Percentiles rank a stretch among this genome's conserved stretches.
These are phyloP conservation scores for Diglossa cyanea DNA, from an alignment of 2,797 vertebrate genomes.

Conservation along the genomic window DNA sequence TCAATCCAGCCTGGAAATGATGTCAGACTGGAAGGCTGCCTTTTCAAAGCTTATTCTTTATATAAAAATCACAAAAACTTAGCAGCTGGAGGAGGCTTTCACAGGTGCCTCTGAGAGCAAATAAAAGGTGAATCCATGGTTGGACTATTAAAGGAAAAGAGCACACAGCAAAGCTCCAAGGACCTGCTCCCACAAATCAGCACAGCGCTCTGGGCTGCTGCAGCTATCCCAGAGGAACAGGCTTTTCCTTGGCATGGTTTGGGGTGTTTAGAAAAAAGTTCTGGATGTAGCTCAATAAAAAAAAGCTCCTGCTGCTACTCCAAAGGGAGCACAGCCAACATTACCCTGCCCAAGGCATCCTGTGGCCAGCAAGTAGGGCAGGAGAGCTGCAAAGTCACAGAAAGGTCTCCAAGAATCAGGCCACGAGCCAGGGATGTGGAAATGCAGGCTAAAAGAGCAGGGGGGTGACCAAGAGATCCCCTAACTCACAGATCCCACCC, in stretches of 20 bases:
- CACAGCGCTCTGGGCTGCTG: background rate
- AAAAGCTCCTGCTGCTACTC: background rate
- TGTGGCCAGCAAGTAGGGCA: background rate
- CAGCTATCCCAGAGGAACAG: background rate
- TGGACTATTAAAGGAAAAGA: background rate
- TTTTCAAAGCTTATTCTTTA: background rate
- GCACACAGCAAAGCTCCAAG: background rate
- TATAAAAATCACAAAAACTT: background rate
- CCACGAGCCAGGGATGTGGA: background rate
- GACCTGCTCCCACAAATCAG: background rate
- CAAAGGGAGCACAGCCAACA: background rate
- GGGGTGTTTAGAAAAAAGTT: background rate
- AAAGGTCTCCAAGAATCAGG: background rate
- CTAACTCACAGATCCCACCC: background rate
- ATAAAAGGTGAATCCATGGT: background rate
- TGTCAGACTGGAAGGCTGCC: background rate
- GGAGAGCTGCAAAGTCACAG: background rate
- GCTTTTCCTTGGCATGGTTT: background rate
- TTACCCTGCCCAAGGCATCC: background rate
- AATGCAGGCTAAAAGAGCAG: background rate
- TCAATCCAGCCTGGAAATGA: background rate
- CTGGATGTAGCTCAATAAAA: background rate
- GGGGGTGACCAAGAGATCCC: fast-evolving
- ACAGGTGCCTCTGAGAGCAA: background rate
- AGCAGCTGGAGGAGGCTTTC: background rate